Evolutionary conservation across 2,797 vertebrate genomes (phyloP).

Genomic region (Phoxinus dragarum): DNA sequence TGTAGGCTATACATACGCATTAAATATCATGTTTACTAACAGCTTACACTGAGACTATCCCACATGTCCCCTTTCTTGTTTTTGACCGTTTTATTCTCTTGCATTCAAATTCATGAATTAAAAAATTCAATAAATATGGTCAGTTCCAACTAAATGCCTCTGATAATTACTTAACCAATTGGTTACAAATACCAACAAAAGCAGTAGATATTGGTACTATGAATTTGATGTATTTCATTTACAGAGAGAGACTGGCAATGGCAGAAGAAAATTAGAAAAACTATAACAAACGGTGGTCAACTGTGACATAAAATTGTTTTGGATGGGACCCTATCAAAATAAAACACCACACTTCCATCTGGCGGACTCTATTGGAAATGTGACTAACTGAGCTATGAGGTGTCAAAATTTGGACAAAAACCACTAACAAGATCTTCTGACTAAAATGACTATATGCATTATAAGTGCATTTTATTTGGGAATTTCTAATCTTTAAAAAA

Average conservation of each 20-base stretch:
- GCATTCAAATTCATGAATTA: constrained; percentile 4
- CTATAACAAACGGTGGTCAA: background rate
- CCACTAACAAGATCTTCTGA: background rate
- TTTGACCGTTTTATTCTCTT: constrained; percentile 19
- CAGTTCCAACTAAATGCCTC: background rate
- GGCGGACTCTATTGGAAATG: background rate
- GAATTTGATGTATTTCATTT: background rate
- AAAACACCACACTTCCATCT: constrained; percentile 22
- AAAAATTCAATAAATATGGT: constrained; percentile 27
- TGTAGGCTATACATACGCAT: background rate
- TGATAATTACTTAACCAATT: background rate
- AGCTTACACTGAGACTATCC: constrained; percentile 17
- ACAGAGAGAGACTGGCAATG: background rate
- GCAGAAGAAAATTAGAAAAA: background rate
- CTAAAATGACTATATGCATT: background rate
- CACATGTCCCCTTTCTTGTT: constrained; percentile 5
- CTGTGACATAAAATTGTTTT: background rate
- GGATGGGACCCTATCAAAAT: background rate
- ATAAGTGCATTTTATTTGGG: background rate
- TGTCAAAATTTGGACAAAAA: background rate
- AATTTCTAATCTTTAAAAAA: background rate
- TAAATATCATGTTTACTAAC: constrained; percentile 4
- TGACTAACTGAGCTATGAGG: background rate
- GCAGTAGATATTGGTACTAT: background rate
- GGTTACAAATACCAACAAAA: background rate